Conservation (phyloP, 2,888 invertebrate genomes). For the Eupsilia transversa region DNA sequence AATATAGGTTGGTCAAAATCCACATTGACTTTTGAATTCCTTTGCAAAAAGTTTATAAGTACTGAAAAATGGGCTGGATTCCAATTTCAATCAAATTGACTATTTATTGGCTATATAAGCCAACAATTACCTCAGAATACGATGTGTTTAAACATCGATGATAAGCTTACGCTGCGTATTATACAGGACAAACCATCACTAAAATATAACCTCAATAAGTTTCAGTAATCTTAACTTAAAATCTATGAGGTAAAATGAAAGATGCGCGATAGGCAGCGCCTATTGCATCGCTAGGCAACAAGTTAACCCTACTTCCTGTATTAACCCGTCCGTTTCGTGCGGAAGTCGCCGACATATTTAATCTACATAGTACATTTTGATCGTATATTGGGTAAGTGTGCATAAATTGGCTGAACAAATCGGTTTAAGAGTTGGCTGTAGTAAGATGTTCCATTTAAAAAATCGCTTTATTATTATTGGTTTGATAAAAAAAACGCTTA, state of each 20-base stretch:
- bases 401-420: conserved; percentile 14
- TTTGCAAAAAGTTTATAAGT: neutral
- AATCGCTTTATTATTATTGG: neutral
- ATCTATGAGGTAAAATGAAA: conserved; percentile 34
- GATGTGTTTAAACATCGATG: neutral
- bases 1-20: neutral
- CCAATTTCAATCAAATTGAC: neutral
- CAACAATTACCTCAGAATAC: no score
- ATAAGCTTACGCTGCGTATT: neutral
- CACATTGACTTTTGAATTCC: neutral
- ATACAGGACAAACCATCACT: neutral
- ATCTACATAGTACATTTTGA: conserved; percentile 22
- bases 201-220: neutral
- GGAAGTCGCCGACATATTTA: conserved; percentile 48
- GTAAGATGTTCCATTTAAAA: neutral
- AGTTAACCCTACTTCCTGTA: conserved; percentile 55
- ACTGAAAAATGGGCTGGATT: neutral
- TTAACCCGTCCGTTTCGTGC: conserved; percentile 47
- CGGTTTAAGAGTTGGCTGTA: neutral
- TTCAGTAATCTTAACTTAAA: conserved; percentile 24
- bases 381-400: neutral
- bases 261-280: neutral
- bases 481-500: no score
- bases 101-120: neutral
- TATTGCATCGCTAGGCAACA: conserved; percentile 32